These are phyloP conservation scores for Troglohyphantes excavatus DNA, from an alignment of 2,888 invertebrate genomes.

Conservation along the genomic window DNA sequence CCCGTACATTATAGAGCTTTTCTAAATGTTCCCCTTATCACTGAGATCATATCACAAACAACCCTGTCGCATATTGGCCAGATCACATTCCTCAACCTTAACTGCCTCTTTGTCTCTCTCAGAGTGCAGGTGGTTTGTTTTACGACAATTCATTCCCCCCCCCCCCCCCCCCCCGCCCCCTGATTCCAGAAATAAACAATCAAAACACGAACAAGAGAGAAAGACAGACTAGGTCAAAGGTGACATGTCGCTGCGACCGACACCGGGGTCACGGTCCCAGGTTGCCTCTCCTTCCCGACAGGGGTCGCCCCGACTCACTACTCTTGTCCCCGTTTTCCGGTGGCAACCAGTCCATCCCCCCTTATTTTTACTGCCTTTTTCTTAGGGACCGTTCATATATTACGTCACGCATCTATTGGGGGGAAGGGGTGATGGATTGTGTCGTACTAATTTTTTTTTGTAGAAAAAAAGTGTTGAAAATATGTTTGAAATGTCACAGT, in stretches of 20 bases:
- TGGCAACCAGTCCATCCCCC: not conserved
- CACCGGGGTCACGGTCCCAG: conserved; percentile 73
- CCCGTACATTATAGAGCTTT: too few species aligned
- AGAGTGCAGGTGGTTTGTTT: not conserved
- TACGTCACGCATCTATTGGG: too few species aligned
- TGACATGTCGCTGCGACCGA: conserved; percentile 74
- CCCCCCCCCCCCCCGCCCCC: not conserved
- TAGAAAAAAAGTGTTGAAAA: too few species aligned
- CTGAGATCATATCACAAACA: not conserved
- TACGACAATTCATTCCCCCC: not conserved
- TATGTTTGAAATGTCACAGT: too few species aligned
- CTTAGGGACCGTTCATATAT: too few species aligned
- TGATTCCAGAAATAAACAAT: conserved; percentile 35
- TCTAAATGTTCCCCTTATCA: not conserved
- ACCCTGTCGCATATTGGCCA: not conserved
- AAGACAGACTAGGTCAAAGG: conserved; percentile 68
- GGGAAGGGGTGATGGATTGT: too few species aligned
- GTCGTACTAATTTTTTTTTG: too few species aligned
- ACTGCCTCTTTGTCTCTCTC: not conserved
- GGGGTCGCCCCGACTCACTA: conserved; percentile 42
- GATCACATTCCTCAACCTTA: not conserved
- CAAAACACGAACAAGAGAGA: conserved; percentile 12
- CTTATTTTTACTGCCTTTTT: too few species aligned
- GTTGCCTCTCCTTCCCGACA: conserved; percentile 47
- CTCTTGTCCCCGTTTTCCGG: conserved; percentile 69